These are phyloP conservation scores for Glaucopsyche alexis DNA, from an alignment of 2,888 invertebrate genomes.

Conservation along the genomic window DNA sequence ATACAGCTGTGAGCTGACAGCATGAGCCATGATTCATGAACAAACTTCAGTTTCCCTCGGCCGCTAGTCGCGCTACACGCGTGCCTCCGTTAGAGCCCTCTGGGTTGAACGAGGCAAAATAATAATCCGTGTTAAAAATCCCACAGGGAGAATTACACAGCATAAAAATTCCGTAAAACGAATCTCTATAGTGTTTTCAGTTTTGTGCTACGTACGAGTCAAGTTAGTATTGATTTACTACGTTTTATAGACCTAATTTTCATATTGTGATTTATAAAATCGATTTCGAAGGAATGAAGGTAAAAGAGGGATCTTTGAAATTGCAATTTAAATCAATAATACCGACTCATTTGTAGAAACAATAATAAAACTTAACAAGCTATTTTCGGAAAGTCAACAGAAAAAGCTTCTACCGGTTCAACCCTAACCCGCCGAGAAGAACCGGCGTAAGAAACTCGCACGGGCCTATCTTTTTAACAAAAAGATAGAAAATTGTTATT, in stretches of 20 bases:
- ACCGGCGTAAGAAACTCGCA: no score
- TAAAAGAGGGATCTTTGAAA: neutral
- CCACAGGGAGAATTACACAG: slow-evolving; percentile 20
- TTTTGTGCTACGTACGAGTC: neutral
- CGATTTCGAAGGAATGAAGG: neutral
- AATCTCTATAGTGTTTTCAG: neutral
- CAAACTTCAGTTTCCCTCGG: slow-evolving; percentile 46
- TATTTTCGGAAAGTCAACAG: no score
- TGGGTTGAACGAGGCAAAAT: slow-evolving; percentile 51
- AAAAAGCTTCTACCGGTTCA: no score
- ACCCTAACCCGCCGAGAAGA: no score
- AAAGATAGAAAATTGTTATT: no score
- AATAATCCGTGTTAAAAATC: slow-evolving; percentile 20
- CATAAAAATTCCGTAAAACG: slow-evolving; percentile 1
- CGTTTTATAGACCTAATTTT: slow-evolving; percentile 4
- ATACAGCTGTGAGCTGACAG: no score
- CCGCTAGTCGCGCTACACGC: slow-evolving; percentile 53
- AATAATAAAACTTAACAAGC: no score
- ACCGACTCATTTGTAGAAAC: no score
- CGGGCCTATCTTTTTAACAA: no score
- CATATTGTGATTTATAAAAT: slow-evolving; percentile 3
- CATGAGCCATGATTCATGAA: no score
- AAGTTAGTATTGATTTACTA: slow-evolving; percentile 3
- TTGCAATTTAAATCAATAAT: no score
- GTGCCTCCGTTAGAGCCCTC: slow-evolving; percentile 57